Evolutionary conservation across 1,140 invertebrate genomes (phyloP), one percentile per base, ranked within the genome.

Genomic region (Prorops nasuta): DNA sequence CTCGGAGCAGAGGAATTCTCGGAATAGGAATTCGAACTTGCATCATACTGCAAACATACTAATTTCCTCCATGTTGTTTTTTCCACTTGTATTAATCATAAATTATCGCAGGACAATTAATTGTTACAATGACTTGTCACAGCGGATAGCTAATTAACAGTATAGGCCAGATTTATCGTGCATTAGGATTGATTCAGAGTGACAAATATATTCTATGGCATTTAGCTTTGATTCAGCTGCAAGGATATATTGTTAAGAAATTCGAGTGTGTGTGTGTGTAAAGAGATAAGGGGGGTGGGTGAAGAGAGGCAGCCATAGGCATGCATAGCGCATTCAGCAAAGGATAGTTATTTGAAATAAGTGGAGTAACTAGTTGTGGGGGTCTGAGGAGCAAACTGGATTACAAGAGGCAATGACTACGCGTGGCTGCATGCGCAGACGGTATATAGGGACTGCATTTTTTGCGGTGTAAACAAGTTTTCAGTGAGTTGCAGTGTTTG

Each of bases 151-250:
- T n/a, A n/a, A n/a, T n/a, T n/a, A n/a, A n/a, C n/a, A n/a, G n/a
- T n/a, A n/a, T n/a, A n/a, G n/a, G n/a, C n/a, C n/a, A n/a, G n/a
- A n/a, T n/a, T n/a, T n/a, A n/a, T n/a, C n/a, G n/a, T n/a, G n/a
- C n/a, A n/a, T n/a, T n/a, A n/a, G n/a, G n/a, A n/a, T n/a, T n/a
- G n/a, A n/a, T n/a, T n/a, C n/a, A n/a, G n/a, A n/a, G n/a, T n/a
- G n/a, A n/a, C n/a, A 7, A 18, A 21, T 9, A 21, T 32, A 38
- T 43, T 50, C 16, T 19, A 12, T 22, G 28, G 39, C 34, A 21
- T 12, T 24, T 40, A 32, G 20, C n/a, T 20, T 43, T 39, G 42
- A 56, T 53, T 40, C 44, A 49, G 36, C 44, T 58, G 56, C 55
- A 42, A 28, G 8, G 49, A 2, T 44, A 57, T 22, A 21, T 22